Evolutionary conservation across 2,888 invertebrate genomes (phyloP).

Genomic region (Polylopha cassiicola): DNA sequence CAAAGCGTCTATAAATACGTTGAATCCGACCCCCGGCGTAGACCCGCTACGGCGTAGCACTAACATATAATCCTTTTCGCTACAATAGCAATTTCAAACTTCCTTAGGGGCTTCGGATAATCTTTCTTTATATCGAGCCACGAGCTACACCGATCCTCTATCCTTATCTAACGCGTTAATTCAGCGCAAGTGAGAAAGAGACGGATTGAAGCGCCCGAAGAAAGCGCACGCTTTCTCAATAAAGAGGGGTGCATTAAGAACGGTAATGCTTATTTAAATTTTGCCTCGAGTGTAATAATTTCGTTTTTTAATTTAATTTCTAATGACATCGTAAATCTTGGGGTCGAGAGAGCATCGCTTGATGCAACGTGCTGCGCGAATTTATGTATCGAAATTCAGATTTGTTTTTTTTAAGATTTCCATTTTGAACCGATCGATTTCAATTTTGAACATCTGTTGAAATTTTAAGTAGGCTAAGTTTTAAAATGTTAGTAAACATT

Average conservation of each 20-base stretch:
- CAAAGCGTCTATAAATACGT: constrained; percentile 43
- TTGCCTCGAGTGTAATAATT: constrained; percentile 74
- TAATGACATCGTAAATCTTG: constrained; percentile 57
- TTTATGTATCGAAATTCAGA: constrained; percentile 10
- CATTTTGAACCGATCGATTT: too few relatives aligned
- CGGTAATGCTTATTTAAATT: constrained; percentile 76
- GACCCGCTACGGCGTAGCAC: constrained; percentile 72
- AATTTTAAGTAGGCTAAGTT: too few relatives aligned
- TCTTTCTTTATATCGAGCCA: constrained; percentile 77
- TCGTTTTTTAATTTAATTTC: constrained; percentile 76
- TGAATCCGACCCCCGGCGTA: constrained; percentile 56
- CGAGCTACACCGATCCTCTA: constrained; percentile 37
- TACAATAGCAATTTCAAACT: constrained; percentile 79
- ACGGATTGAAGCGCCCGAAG: constrained; percentile 46
- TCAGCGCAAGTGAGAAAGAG: constrained; percentile 34
- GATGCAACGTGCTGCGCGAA: constrained; percentile 38
- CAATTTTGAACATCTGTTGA: too few relatives aligned
- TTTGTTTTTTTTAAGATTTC: too few relatives aligned
- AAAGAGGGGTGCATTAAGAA: constrained; percentile 64
- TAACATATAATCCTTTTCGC: constrained; percentile 79
- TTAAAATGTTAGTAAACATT: too few relatives aligned
- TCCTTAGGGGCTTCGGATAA: constrained; percentile 78
- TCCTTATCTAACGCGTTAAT: constrained; percentile 39
- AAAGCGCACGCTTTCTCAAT: constrained; percentile 69
- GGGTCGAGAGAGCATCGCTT: constrained; percentile 48